A percentile compares a stretch with the other conserved stretches of the same genome.
These are phyloP conservation scores for Drosophila kepulauana DNA, from an alignment of 1,140 invertebrate genomes.

Conservation along the genomic window DNA sequence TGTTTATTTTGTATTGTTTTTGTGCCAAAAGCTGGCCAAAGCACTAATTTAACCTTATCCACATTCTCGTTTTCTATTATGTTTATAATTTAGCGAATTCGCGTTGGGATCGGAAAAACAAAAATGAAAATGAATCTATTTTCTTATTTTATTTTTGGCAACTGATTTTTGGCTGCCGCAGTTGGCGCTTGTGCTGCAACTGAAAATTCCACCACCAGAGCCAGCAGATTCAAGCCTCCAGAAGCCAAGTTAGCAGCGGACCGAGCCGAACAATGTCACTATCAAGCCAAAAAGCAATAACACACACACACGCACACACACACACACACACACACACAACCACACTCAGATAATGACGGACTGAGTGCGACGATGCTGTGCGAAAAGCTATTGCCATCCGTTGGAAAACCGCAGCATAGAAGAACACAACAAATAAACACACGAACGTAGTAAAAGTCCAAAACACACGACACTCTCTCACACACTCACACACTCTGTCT, in stretches of 20 bases:
- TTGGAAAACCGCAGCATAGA: conserved; percentile 29
- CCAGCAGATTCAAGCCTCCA: conserved; percentile 25
- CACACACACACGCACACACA: conserved; percentile 35
- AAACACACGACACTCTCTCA: conserved; percentile 38
- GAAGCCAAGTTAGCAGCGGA: conserved; percentile 40
- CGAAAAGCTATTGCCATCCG: conserved; percentile 31
- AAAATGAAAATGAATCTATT: conserved; percentile 15
- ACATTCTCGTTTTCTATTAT: conserved; percentile 27
- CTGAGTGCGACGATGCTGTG: conserved; percentile 31
- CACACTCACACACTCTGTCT: conserved; percentile 12
- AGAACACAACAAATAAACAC: conserved; percentile 61
- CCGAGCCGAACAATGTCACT: conserved; percentile 53
- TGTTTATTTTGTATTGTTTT: neutral
- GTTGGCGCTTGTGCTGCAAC: conserved; percentile 46
- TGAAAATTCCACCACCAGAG: conserved; percentile 50
- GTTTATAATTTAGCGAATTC: conserved; percentile 6
- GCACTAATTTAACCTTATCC: conserved; percentile 6
- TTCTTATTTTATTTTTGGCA: conserved; percentile 1
- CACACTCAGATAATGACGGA: neutral
- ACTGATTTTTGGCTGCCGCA: conserved; percentile 39
- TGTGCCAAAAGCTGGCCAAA: neutral
- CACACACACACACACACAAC: conserved; percentile 2
- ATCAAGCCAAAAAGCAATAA: conserved; percentile 36
- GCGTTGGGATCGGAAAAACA: neutral
- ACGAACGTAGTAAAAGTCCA: conserved; percentile 43